Base-by-base conservation (phyloP, 2,797 vertebrate species). In the Vultur gryphus region DNA sequence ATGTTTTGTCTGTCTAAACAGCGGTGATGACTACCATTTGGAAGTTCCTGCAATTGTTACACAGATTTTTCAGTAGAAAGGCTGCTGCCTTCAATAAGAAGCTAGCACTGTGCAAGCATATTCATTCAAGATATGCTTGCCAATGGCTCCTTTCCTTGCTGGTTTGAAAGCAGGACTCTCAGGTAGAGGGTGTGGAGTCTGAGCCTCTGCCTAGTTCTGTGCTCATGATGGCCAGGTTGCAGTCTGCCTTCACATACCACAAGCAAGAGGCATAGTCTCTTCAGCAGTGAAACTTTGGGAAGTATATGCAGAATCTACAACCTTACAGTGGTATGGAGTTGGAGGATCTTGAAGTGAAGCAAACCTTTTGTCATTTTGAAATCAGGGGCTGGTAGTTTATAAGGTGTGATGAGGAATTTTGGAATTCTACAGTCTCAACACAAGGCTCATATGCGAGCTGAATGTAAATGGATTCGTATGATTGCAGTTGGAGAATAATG, bases 391-490 rank as follows among this genome's bases (percentile, higher is more conserved):
- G 39, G 12, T 75, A 73, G 54, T 85, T 77, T 52, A 85, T 58
- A 92, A 57, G 16, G 31, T 33, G 4, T 52, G 65, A 72, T 9
- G 10, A 75, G 62, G 31, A 84, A 64, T 95, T 94, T 86, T 93
- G 71, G 69, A 95, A 82, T 84, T 89, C 62, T 83, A 7, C 41
- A 12, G 2, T 85, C 57, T 64, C 48, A 84, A 39, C 77, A 73
- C 72, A 89, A 95, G 89, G 85, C 75, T 94, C 19, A 16, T 82
- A 46, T 49, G 81, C 0, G 26, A 96, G 82, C 86, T 77, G 84
- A 95, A 97, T 97, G 66, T 90, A 95, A 97, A 97, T 97, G 82
- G 89, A 72, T 91, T 97, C 78, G 55, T 88, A 86, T 92, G 85
- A 79, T 51, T 94, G 90, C 93, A 89, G 93, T 93, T 92, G 95